Percentiles rank a stretch among this genome's conserved stretches.
Evolutionary conservation across 2,888 invertebrate genomes (phyloP).

Genomic region (Protodeltote pygarga): DNA sequence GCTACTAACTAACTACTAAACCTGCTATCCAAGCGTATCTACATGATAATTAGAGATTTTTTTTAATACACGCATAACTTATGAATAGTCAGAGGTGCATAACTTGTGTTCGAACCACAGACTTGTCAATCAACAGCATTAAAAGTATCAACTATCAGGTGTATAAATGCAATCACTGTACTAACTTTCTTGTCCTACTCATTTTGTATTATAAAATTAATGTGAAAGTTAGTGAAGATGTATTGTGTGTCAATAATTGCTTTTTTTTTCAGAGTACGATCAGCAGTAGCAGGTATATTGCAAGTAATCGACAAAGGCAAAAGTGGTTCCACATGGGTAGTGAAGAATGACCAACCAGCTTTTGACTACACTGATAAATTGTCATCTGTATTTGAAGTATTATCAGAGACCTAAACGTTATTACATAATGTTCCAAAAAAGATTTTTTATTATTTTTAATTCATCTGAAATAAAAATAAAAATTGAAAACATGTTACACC

Average conservation of each 20-base stretch:
- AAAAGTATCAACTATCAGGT: too few species aligned
- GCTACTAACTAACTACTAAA: too few species aligned
- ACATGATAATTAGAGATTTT: too few species aligned
- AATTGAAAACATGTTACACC: not conserved
- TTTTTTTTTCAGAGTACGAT: conserved; percentile 67
- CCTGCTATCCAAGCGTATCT: too few species aligned
- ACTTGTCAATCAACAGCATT: too few species aligned
- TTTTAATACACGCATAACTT: too few species aligned
- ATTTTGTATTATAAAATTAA: too few species aligned
- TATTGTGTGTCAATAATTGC: not conserved
- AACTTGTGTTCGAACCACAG: too few species aligned
- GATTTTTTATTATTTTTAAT: not conserved
- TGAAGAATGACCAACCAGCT: conserved; percentile 72
- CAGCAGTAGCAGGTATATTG: conserved; percentile 75
- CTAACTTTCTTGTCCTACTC: too few species aligned
- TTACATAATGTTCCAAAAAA: not conserved
- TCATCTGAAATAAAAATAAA: not conserved
- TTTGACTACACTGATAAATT: conserved; percentile 66
- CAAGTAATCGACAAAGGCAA: conserved; percentile 69
- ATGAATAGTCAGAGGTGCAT: too few species aligned
- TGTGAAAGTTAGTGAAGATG: too few species aligned
- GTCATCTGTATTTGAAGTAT: conserved; percentile 56
- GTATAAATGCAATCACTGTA: too few species aligned
- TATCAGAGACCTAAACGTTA: conserved; percentile 49
- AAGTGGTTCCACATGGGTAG: conserved; percentile 75